These are phyloP conservation scores for Scrobipalpa atriplicella DNA, from an alignment of 2,888 invertebrate genomes.

Conservation along the genomic window DNA sequence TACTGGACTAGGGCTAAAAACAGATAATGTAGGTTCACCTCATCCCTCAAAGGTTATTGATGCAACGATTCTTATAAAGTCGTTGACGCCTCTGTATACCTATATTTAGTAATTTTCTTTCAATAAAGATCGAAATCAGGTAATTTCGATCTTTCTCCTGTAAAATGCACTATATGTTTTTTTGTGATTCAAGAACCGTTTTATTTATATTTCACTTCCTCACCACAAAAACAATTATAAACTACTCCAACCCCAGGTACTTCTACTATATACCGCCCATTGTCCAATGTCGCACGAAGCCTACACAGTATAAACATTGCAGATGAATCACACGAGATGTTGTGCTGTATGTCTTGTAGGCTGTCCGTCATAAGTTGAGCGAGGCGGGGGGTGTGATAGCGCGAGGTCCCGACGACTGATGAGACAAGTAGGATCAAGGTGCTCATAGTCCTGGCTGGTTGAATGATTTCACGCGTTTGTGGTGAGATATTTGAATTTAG, in stretches of 20 bases:
- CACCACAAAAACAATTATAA: conserved; percentile 6
- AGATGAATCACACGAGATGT: conserved; percentile 19
- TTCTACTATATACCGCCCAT: conserved; percentile 5
- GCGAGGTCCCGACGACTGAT: conserved; percentile 3
- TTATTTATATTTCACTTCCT: neutral
- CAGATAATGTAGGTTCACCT: too few relatives aligned
- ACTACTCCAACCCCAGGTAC: neutral
- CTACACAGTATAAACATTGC: conserved; percentile 21
- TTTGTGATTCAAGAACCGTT: neutral
- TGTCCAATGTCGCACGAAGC: conserved; percentile 3
- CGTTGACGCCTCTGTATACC: too few relatives aligned
- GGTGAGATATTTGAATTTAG: too few relatives aligned
- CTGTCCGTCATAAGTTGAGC: conserved; percentile 21
- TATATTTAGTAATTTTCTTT: too few relatives aligned
- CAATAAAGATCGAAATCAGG: too few relatives aligned
- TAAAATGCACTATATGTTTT: too few relatives aligned
- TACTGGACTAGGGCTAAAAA: too few relatives aligned
- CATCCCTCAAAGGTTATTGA: too few relatives aligned
- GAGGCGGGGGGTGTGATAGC: conserved; percentile 20
- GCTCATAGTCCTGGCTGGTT: too few relatives aligned
- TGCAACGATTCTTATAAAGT: too few relatives aligned
- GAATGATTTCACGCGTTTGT: too few relatives aligned
- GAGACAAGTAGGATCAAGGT: neutral
- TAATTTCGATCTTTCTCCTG: too few relatives aligned
- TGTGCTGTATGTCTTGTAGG: conserved; percentile 9